These are phyloP conservation scores for Dendrolimus kikuchii DNA, from an alignment of 1,140 invertebrate species.

Conservation along the genomic window DNA sequence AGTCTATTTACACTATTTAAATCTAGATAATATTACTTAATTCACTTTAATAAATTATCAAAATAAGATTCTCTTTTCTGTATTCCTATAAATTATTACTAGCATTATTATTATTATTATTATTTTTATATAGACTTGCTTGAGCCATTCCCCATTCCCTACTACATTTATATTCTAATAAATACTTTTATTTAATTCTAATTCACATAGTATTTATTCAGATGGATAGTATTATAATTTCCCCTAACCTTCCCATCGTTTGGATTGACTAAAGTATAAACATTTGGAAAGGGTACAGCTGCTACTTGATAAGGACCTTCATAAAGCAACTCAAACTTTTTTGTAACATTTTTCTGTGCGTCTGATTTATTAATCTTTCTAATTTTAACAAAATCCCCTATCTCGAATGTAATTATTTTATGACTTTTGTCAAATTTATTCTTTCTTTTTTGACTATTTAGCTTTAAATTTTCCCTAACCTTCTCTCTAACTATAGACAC, in stretches of 20 bases:
- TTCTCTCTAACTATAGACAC: conserved; percentile 3
- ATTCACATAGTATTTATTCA: conserved; percentile 3
- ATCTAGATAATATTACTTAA: too few relatives aligned
- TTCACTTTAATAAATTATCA: too few relatives aligned
- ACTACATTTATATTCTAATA: neutral
- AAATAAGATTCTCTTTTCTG: too few relatives aligned
- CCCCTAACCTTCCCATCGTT: conserved; percentile 4
- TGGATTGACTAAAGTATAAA: conserved; percentile 15
- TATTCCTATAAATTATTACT: too few relatives aligned
- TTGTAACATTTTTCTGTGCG: conserved; percentile 15
- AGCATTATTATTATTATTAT: too few relatives aligned
- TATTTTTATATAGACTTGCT: neutral
- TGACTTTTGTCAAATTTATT: conserved; percentile 11
- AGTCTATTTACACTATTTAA: too few relatives aligned
- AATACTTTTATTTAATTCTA: neutral
- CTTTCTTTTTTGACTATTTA: conserved; percentile 1
- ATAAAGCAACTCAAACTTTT: conserved; percentile 20
- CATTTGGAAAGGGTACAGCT: conserved; percentile 17
- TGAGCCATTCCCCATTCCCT: neutral
- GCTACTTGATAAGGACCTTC: conserved; percentile 16
- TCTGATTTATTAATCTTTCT: conserved; percentile 16
- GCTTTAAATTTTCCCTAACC: conserved; percentile 9
- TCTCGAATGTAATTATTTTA: conserved; percentile 13
- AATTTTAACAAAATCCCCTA: conserved; percentile 18
- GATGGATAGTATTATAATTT: conserved; percentile 19